A percentile compares a stretch with the other conserved stretches of the same genome.
These are phyloP conservation scores for Brachyptera risi DNA, from an alignment of 2,888 invertebrate species.

Conservation along the genomic window DNA sequence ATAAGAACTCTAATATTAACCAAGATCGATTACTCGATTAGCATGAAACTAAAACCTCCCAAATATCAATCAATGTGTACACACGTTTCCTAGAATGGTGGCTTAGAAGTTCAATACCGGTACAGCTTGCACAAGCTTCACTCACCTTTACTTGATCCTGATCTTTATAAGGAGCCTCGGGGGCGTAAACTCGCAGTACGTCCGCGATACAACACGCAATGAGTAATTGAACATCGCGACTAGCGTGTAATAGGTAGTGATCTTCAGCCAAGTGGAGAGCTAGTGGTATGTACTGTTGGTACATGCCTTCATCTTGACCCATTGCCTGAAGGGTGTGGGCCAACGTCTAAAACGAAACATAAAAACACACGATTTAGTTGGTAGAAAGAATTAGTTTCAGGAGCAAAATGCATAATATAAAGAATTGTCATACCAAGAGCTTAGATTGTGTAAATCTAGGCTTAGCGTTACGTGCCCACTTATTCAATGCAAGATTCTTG, in stretches of 20 bases:
- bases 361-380: too few relatives aligned
- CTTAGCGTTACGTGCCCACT: too few relatives aligned
- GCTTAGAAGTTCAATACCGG: too few relatives aligned
- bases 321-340: conserved; percentile 94
- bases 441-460: background rate
- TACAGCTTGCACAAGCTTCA: too few relatives aligned
- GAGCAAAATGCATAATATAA: background rate
- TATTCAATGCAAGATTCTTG: too few relatives aligned
- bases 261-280: conserved; percentile 92
- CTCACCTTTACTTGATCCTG: conserved; percentile 78
- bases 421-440: background rate
- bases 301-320: conserved; percentile 93
- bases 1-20: too few relatives aligned
- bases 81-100: too few relatives aligned
- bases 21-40: too few relatives aligned
- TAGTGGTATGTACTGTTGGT: conserved; percentile 86
- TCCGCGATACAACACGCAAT: conserved; percentile 98
- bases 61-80: too few relatives aligned
- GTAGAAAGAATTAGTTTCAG: too few relatives aligned
- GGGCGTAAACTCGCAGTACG: conserved; percentile 92
- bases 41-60: too few relatives aligned
- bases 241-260: conserved; percentile 83
- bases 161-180: conserved; percentile 96
- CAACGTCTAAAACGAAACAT: conserved; percentile 57
- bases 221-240: conserved; percentile 88